Conservation (phyloP, 2,113 vertebrate genomes). For the Galemys pyrenaicus region DNA sequence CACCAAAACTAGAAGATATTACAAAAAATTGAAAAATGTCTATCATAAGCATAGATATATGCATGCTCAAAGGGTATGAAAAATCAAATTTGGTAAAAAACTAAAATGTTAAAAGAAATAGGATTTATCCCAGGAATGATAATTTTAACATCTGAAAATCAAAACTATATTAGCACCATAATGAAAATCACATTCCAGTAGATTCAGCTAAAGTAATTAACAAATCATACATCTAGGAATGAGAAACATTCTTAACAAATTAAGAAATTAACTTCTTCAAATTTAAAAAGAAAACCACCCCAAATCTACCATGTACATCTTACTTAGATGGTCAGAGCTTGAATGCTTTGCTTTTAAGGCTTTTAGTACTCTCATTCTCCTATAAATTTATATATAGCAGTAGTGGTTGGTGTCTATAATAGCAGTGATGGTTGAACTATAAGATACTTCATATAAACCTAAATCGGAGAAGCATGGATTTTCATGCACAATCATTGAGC, state of each 20-base stretch:
- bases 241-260: neutral
- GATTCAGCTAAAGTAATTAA: neutral
- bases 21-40: neutral
- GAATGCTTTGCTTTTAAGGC: neutral
- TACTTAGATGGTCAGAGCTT: neutral
- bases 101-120: no score
- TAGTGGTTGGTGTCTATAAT: neutral
- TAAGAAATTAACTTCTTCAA: neutral
- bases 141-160: neutral
- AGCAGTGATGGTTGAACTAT: neutral
- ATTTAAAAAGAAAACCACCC: neutral
- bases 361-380: neutral
- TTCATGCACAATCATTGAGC: neutral
- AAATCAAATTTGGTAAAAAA: neutral
- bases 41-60: neutral
- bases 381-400: neutral
- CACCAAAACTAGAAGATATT: neutral
- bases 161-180: no score
- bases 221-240: neutral
- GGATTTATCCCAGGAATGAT: neutral
- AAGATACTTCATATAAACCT: neutral
- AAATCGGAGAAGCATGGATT: neutral
- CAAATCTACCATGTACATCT: neutral
- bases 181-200: neutral
- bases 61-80: neutral